Percentiles rank a stretch among this genome's conserved stretches.
Evolutionary conservation across 2,888 invertebrate species (phyloP).

Genomic region (Pristionchus maxplancki): DNA sequence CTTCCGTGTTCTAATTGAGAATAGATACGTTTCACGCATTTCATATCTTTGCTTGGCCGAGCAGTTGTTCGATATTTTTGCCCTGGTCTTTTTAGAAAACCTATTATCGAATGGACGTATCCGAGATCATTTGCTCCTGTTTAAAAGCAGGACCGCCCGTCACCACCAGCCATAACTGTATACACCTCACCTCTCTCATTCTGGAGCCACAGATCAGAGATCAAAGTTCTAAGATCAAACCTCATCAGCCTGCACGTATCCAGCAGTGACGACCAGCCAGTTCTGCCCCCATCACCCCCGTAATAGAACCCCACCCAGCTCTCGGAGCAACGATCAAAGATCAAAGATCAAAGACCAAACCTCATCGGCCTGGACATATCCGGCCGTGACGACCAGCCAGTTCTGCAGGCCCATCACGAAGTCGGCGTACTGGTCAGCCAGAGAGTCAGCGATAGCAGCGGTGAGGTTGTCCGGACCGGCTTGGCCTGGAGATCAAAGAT

Average conservation of each 20-base stretch:
- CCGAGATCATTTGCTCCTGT: no score
- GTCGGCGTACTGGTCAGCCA: constrained; percentile 30
- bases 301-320: no score
- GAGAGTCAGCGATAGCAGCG: neutral
- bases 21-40: no score
- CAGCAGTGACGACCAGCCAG: neutral
- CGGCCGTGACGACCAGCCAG: constrained; percentile 1
- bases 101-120: no score
- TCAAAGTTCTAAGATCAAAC: neutral
- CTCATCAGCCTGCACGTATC: constrained; percentile 30
- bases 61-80: no score
- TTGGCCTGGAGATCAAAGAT: neutral
- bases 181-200: neutral
- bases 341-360: neutral
- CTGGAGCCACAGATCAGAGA: neutral
- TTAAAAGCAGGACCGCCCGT: no score
- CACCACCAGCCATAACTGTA: no score
- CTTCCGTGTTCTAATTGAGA: no score
- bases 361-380: constrained; percentile 10
- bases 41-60: no score
- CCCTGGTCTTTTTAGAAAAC: no score
- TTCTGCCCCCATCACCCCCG: neutral
- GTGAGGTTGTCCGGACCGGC: neutral
- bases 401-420: neutral
- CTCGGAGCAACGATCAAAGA: no score